Conservation (phyloP, 2,797 vertebrate species). For the Passerculus sandwichensis region DNA sequence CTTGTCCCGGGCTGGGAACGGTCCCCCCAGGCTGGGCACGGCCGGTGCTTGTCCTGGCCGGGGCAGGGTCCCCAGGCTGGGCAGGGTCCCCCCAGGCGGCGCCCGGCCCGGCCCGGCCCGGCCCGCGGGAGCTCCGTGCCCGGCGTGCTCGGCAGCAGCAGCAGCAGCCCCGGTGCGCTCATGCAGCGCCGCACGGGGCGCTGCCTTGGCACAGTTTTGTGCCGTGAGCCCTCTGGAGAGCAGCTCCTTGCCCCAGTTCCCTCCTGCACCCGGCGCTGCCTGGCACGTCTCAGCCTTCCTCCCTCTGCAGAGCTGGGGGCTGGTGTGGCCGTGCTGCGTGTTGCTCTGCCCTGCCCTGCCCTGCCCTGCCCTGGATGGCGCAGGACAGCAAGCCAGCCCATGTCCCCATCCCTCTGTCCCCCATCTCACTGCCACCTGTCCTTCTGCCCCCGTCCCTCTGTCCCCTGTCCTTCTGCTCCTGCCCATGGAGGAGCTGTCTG, state of each 20-base stretch:
- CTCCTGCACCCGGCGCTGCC: not conserved
- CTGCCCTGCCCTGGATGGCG: no score
- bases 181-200: fast-evolving
- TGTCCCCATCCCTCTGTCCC: no score
- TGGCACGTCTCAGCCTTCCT: not conserved
- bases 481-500: not conserved
- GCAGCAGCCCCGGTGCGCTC: fast-evolving
- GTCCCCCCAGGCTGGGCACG: no score
- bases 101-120: fast-evolving
- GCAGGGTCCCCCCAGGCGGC: not conserved
- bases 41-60: no score
- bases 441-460: not conserved
- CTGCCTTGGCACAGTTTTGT: fast-evolving
- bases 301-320: fast-evolving
- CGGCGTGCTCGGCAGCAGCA: fast-evolving
- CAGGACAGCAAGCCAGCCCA: not conserved
- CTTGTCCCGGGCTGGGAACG: no score
- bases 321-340: fast-evolving
- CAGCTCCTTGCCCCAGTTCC: not conserved
- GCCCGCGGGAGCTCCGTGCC: fast-evolving
- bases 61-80: not conserved
- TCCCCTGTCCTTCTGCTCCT: not conserved
- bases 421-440: no score
- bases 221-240: not conserved
- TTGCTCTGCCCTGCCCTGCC: no score